phyloP scores from a whole-genome alignment of 2,113 vertebrate species.

The Erythrolamprus reginae region DNA sequence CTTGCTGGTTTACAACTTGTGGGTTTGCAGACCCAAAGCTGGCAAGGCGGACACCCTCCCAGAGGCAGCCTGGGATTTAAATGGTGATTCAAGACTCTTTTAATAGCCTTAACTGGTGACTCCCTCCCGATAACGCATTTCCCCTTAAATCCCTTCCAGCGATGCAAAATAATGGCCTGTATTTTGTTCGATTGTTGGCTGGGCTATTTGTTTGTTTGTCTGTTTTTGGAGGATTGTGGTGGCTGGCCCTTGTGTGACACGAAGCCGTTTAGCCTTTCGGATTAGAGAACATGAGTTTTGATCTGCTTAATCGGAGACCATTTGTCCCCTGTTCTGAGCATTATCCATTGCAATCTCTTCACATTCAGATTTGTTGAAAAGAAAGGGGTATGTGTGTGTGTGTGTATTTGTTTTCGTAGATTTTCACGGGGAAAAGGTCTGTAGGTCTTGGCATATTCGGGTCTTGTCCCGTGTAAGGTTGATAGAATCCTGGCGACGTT shows the following conservation, averaged over 20 bases:
- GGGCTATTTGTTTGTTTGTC: too few species aligned
- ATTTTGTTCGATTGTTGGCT: too few species aligned
- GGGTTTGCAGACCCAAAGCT: too few species aligned
- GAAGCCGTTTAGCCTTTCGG: not conserved
- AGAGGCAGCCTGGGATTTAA: not conserved
- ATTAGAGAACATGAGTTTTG: not conserved
- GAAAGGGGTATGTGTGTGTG: too few species aligned
- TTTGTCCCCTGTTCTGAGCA: not conserved
- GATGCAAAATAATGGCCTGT: not conserved
- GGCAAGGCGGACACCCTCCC: too few species aligned
- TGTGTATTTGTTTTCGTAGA: too few species aligned
- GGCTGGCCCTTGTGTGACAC: not conserved
- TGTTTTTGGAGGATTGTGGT: fast-evolving
- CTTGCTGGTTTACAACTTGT: too few species aligned
- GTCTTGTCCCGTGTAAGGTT: too few species aligned
- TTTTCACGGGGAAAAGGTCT: too few species aligned
- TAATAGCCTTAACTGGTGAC: not conserved
- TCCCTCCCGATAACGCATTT: not conserved
- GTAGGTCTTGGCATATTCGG: too few species aligned
- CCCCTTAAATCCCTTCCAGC: not conserved
- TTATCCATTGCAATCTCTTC: not conserved
- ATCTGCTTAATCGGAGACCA: not conserved
- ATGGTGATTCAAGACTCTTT: not conserved
- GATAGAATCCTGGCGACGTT: too few species aligned
- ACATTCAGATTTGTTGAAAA: not conserved